These are phyloP conservation scores for Hepsetus odoe DNA, from an alignment of 2,113 vertebrate genomes.

Conservation along the genomic window DNA sequence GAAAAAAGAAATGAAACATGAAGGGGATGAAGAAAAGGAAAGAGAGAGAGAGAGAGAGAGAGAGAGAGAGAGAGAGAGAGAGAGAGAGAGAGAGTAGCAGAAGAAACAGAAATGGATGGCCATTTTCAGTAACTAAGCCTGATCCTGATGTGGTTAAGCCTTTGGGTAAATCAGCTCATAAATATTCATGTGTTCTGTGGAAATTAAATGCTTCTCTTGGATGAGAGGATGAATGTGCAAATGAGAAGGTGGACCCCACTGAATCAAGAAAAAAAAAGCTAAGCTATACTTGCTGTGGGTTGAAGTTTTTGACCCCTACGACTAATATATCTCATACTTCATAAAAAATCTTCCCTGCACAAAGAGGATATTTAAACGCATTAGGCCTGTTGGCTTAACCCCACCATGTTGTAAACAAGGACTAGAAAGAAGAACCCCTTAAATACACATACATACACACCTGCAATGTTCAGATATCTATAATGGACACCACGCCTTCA, in stretches of 20 bases:
- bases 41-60: conserved; percentile 32
- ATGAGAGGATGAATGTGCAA: conserved; percentile 25
- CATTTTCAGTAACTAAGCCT: conserved; percentile 2
- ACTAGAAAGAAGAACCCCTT: conserved; percentile 11
- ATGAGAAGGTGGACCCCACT: background rate
- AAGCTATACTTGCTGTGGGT: conserved; percentile 6
- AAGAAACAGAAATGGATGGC: background rate
- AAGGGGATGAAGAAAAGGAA: background rate
- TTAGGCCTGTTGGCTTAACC: background rate
- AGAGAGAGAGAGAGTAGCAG: background rate
- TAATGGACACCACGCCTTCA: conserved; percentile 37
- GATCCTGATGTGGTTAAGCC: conserved; percentile 1
- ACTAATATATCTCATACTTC: background rate
- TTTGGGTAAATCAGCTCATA: conserved; percentile 26
- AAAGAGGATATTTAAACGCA: conserved; percentile 18
- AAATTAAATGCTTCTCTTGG: background rate
- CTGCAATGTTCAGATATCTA: conserved; percentile 28
- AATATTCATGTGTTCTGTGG: conserved; percentile 28
- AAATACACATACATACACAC: conserved; percentile 13
- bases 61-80: conserved; percentile 20
- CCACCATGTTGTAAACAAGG: conserved; percentile 13
- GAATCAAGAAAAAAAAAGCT: background rate
- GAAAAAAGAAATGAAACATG: background rate
- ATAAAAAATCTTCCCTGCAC: background rate
- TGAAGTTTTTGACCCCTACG: background rate